Evolutionary conservation across 2,888 invertebrate species (phyloP).

Genomic region (Flexamia atlantica): DNA sequence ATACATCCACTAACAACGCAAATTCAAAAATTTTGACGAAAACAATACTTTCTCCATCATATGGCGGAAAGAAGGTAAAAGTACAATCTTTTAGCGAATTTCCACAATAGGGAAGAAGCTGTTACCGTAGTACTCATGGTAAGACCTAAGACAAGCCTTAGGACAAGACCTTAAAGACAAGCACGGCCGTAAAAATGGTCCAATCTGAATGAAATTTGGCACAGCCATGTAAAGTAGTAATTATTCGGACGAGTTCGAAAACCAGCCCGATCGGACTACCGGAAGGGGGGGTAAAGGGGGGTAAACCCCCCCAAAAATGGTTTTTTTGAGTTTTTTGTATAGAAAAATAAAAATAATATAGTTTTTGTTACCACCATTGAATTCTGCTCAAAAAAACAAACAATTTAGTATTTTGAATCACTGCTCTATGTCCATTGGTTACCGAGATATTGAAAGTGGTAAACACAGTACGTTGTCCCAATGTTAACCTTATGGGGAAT

Average conservation of each 20-base stretch:
- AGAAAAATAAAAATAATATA: background rate
- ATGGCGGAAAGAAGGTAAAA: too few relatives aligned
- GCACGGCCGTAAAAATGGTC: background rate
- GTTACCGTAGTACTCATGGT: too few relatives aligned
- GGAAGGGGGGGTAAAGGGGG: background rate
- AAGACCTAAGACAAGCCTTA: too few relatives aligned
- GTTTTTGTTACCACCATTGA: background rate
- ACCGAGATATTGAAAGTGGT: background rate
- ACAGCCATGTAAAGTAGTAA: background rate
- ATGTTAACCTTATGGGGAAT: background rate
- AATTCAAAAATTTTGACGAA: too few relatives aligned
- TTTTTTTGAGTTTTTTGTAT: background rate
- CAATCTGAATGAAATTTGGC: background rate
- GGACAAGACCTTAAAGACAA: background rate
- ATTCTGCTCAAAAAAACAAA: background rate
- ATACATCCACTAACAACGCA: too few relatives aligned
- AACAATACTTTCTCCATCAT: too few relatives aligned
- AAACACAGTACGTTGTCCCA: background rate
- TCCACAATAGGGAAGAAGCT: too few relatives aligned
- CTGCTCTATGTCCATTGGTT: background rate
- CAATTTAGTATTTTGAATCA: background rate
- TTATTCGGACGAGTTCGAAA: background rate
- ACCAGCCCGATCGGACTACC: background rate
- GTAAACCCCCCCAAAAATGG: background rate
- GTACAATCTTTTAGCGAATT: too few relatives aligned